Base-by-base conservation (phyloP, 92 coral and sea anemone genomes). In the Palythoa heliodiscus region DNA sequence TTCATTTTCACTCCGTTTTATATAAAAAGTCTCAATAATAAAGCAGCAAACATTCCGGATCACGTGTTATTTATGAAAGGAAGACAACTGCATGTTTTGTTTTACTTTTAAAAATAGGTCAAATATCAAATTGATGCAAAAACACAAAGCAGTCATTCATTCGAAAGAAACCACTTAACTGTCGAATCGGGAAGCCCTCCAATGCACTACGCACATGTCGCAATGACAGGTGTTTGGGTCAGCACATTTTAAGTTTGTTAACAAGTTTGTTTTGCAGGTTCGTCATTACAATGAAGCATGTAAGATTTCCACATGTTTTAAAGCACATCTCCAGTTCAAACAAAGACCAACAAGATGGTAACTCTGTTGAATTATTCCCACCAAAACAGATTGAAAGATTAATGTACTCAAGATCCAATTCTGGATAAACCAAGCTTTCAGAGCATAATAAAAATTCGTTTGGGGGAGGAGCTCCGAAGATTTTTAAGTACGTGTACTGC, bases 161-260 rank as follows among this genome's bases (percentile, higher is more conserved):
- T 75, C 39, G 17, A 24, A 25, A 8, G 55, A 54, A 55, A 55
- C 63, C 82, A 76, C 35, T 55, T 25, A 7, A 52, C 25, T 55
- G 23, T 77, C 70, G 25, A 40, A 9, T 16, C 52, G 53, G 66
- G 55, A 76, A 52, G 23, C 60, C 19, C 5, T 37, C 52, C 81
- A 76, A 76, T 24, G 82, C 52, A 6, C 69, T 48, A 9, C n/a
- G 58, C 82, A 57, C 82, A 77, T 77, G 70, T 77, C 82, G 55
- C 25, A 15, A 2, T 77, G 82, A 57, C 82, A 77, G 82, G 70
- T 77, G 82, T 60, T 53, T 35, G 9, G 12, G 16, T 25, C 82
- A 57, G 38, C 82, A 77, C 82, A 19, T 58, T 19, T 15, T 58
- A 12, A 40, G 57, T 58, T 77, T 77, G 69, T 77, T 77, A 11